Evolutionary conservation across 2,797 vertebrate species (phyloP), one percentile per base, ranked within the genome.

Genomic region (Coracias cyanogaster): DNA sequence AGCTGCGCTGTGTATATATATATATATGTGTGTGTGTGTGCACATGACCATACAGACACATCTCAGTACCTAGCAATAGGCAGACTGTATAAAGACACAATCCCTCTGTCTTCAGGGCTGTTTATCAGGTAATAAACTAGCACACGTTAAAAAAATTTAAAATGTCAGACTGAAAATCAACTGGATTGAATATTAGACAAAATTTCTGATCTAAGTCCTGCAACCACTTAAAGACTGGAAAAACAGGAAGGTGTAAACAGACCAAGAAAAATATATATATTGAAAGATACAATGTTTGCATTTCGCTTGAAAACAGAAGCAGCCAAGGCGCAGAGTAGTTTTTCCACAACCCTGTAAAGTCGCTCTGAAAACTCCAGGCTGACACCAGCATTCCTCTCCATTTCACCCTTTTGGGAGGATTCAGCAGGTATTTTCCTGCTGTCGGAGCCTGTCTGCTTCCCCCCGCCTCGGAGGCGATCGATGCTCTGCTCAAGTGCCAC

Each of bases 351-450:
- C 4, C 78, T 80, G 37, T 80, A 35, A 66, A 28, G 18, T 41
- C 52, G 64, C 79, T 73, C 82, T 37, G 84, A 82, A 95, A 90
- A 67, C 69, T 73, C 54, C 45, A 51, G 91, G 51, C 52, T 29
- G 79, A 85, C 69, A 52, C 78, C 90, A 90, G 82, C 55, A n/a
- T 37, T 41, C 65, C 81, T 93, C 61, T 71, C 48, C 67, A 70
- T 82, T 51, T 70, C 12, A 12, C n/a, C 65, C 46, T 62, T 49
- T 69, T 49, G 12, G 10, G 73, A 83, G 90, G 67, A 60, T 92
- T 37, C 26, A 54, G 66, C 67, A 61, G 48, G 62, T 15, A 31
- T 41, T 74, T 54, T 65, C 74, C 72, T 71, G 65, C 70, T 45
- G 28, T 35, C 65, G 8, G 25, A 39, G 52, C 49, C 76, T 28